These are phyloP conservation scores for Equus quagga DNA, from an alignment of 2,113 vertebrate species.

Conservation along the genomic window DNA sequence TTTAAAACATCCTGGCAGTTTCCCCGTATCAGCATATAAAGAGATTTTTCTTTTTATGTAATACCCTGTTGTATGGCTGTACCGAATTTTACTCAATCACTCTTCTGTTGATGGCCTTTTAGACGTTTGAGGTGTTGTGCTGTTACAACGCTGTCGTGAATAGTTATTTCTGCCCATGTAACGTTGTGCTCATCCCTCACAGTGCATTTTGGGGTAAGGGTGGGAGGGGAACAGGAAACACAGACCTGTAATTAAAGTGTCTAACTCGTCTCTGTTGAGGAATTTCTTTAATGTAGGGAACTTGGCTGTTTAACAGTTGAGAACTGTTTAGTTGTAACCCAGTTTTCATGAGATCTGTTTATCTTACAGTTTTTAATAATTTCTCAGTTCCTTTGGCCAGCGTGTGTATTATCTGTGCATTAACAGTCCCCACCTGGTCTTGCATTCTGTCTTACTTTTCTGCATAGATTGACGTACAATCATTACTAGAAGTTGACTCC, in stretches of 20 bases:
- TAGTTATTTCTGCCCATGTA: conserved; percentile 68
- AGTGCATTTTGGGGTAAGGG: conserved; percentile 68
- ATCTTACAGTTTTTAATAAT: conserved; percentile 79
- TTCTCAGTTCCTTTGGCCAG: conserved; percentile 78
- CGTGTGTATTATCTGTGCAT: conserved; percentile 81
- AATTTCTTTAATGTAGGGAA: conserved; percentile 78
- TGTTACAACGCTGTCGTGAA: background rate
- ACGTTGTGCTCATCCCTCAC: conserved; percentile 76
- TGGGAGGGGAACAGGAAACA: conserved; percentile 57
- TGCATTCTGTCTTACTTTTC: conserved; percentile 84
- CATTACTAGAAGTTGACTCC: conserved; percentile 78
- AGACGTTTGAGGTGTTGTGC: background rate
- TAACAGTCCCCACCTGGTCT: conserved; percentile 80
- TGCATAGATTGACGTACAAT: conserved; percentile 82
- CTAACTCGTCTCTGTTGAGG: conserved; percentile 80
- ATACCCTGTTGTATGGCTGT: background rate
- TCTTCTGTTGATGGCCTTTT: background rate
- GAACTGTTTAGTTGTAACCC: conserved; percentile 82
- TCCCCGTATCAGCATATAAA: background rate
- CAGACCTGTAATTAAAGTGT: conserved; percentile 74
- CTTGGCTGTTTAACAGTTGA: conserved; percentile 78
- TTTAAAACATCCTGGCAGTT: background rate
- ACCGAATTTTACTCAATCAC: background rate
- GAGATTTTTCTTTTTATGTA: background rate
- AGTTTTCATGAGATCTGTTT: conserved; percentile 78